phyloP scores from a whole-genome alignment of 2,113 vertebrate genomes.

The Tenrec ecaudatus region DNA sequence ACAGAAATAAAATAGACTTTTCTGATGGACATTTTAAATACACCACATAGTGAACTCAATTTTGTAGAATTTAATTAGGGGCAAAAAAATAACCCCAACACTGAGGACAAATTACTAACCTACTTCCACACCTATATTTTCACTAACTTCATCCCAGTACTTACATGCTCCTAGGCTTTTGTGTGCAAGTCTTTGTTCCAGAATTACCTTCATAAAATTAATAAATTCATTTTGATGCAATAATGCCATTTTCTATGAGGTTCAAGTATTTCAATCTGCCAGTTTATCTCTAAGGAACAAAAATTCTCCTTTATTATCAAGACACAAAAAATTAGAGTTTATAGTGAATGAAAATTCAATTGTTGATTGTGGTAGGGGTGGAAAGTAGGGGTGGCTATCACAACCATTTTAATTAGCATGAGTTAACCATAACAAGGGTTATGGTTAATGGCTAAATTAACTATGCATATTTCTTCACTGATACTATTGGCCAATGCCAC shows the following conservation, averaged over 20 bases:
- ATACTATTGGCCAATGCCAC: constrained; percentile 38
- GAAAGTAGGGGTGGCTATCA: constrained; percentile 55
- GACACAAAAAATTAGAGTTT: constrained; percentile 19
- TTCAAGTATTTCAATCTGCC: neutral
- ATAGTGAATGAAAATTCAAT: constrained; percentile 30
- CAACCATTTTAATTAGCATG: constrained; percentile 30
- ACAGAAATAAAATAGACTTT: too few relatives aligned
- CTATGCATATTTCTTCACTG: neutral
- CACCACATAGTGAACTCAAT: too few relatives aligned
- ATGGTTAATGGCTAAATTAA: neutral
- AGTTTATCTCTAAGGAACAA: neutral
- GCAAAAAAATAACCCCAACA: neutral
- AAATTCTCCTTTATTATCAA: too few relatives aligned
- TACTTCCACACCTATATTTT: neutral
- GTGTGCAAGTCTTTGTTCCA: neutral
- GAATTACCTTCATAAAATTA: neutral
- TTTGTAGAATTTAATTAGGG: neutral
- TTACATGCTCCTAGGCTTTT: neutral
- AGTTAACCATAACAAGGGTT: constrained; percentile 48
- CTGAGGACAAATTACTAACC: neutral
- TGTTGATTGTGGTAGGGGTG: neutral
- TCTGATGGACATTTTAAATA: too few relatives aligned
- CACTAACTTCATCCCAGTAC: neutral
- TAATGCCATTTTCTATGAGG: neutral
- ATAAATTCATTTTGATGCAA: constrained; percentile 20